These are phyloP conservation scores for Cantharis flavilabris DNA, from an alignment of 2,888 invertebrate genomes.

Conservation along the genomic window DNA sequence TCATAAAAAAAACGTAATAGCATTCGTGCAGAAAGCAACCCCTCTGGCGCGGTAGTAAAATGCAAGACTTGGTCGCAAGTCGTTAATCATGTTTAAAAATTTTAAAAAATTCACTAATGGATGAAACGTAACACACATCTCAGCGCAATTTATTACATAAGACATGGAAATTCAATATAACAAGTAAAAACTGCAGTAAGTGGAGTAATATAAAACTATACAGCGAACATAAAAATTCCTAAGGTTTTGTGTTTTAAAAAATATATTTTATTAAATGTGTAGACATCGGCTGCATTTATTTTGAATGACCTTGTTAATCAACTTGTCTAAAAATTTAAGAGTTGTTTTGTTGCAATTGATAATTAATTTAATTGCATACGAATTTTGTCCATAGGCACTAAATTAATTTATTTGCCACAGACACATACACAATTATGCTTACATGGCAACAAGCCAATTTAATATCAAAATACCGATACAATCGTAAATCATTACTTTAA, in stretches of 20 bases:
- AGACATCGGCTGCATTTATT: not conserved
- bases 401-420: conserved; percentile 22
- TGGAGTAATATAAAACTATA: not conserved
- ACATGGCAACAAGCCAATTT: conserved; percentile 27
- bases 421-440: not conserved
- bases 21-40: not conserved
- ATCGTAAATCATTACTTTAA: conserved; percentile 15
- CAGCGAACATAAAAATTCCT: not conserved
- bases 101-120: not conserved
- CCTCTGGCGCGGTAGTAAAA: not conserved
- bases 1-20: not conserved
- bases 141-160: not conserved
- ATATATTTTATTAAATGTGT: not conserved
- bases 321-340: not conserved
- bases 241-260: not conserved
- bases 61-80: not conserved
- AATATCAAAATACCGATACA: conserved; percentile 25
- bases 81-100: not conserved
- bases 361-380: not conserved
- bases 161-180: not conserved
- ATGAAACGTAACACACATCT: not conserved
- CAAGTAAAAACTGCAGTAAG: not conserved
- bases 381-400: conserved; percentile 15
- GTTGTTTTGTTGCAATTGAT: not conserved
- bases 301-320: not conserved